These are phyloP conservation scores for Sesamia nonagrioides DNA, from an alignment of 1,140 invertebrate genomes.

Conservation along the genomic window DNA sequence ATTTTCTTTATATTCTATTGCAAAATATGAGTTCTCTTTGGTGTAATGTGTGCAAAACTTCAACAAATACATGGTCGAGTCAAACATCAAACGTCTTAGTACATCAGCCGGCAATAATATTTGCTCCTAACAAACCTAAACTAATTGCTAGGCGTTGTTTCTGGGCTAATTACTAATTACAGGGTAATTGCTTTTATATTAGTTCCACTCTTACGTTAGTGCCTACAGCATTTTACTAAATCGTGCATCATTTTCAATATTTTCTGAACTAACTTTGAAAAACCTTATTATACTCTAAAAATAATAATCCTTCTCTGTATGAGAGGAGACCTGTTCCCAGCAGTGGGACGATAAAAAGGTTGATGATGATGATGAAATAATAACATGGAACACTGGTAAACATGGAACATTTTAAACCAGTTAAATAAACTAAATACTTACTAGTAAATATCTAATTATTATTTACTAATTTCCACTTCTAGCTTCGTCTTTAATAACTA, in stretches of 20 bases:
- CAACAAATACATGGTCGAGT: slow-evolving; percentile 23
- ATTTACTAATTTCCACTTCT: too few relatives aligned
- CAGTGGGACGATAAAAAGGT: too few relatives aligned
- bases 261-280: not conserved
- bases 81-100: slow-evolving; percentile 51
- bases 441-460: too few relatives aligned
- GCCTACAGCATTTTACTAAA: not conserved
- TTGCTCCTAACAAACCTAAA: slow-evolving; percentile 57
- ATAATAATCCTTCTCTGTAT: too few relatives aligned
- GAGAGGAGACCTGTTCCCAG: too few relatives aligned
- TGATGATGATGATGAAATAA: too few relatives aligned
- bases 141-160: slow-evolving; percentile 69
- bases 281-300: too few relatives aligned
- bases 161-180: slow-evolving; percentile 58
- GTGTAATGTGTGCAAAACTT: not conserved
- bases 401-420: too few relatives aligned
- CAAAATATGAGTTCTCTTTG: not conserved
- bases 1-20: not conserved
- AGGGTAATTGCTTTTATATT: slow-evolving; percentile 58
- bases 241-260: too few relatives aligned
- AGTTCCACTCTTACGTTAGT: not conserved
- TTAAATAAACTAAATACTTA: too few relatives aligned
- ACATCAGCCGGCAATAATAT: slow-evolving; percentile 57
- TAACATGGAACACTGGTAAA: too few relatives aligned
- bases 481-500: not conserved